These are phyloP conservation scores for Rotaria magnacalcarata DNA, from an alignment of 2,888 invertebrate genomes.

Conservation along the genomic window DNA sequence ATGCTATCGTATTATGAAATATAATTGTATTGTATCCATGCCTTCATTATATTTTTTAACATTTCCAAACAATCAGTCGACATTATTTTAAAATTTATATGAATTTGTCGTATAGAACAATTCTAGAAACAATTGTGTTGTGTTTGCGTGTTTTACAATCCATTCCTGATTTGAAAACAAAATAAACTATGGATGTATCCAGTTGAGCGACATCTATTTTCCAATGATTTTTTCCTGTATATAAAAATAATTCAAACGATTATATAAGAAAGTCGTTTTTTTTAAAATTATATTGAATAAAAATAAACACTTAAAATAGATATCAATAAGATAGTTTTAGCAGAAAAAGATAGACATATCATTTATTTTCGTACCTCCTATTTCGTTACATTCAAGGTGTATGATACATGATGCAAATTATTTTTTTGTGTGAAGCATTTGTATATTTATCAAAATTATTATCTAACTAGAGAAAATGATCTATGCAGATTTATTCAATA, in stretches of 20 bases:
- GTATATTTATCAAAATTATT: neutral
- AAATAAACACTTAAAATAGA: neutral
- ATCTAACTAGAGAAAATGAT: neutral
- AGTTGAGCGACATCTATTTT: neutral
- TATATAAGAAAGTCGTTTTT: neutral
- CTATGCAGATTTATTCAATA: neutral
- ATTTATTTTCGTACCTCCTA: conserved; percentile 24
- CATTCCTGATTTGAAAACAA: neutral
- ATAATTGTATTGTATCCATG: neutral
- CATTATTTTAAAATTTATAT: neutral
- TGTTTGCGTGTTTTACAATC: neutral
- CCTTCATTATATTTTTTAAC: neutral
- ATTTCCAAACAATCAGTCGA: neutral
- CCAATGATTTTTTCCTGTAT: neutral
- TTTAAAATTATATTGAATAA: neutral
- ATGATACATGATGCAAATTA: neutral
- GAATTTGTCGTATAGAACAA: neutral
- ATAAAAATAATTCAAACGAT: neutral
- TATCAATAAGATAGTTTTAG: neutral
- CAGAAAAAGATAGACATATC: neutral
- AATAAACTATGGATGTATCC: neutral
- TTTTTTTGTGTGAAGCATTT: neutral
- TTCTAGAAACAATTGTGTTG: neutral
- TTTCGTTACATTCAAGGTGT: conserved; percentile 10
- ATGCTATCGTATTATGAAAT: no score